Percentiles rank a stretch among this genome's conserved stretches.
Conservation (phyloP, 2,797 vertebrate genomes). For the Nannoperca obscura region DNA sequence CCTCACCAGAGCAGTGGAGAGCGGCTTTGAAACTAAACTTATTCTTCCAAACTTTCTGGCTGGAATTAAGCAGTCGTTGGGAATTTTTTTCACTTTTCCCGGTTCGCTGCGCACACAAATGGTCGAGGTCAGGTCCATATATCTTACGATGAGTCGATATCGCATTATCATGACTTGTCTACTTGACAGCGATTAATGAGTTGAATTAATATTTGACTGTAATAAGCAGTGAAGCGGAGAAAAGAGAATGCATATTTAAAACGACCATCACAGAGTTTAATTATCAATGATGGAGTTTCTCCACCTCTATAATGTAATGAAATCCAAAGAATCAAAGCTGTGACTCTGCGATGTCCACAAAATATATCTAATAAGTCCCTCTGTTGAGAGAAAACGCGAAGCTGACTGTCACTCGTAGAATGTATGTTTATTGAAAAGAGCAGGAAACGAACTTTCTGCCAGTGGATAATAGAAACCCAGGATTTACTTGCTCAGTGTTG, state of each 20-base stretch:
- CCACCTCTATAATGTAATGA: neutral
- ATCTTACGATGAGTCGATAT: no score
- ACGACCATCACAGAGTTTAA: neutral
- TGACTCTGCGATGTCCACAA: neutral
- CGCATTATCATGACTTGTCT: no score
- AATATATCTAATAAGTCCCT: neutral
- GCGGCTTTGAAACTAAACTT: no score
- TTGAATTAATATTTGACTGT: slow-evolving; percentile 5
- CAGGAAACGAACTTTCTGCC: neutral
- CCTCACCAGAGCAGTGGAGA: no score
- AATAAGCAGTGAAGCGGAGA: slow-evolving; percentile 11
- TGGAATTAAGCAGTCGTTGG: no score
- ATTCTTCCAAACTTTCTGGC: no score
- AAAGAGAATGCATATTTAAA: slow-evolving; percentile 3
- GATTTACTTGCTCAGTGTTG: neutral
- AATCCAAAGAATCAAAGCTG: neutral
- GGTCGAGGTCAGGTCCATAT: no score
- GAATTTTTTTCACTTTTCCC: no score
- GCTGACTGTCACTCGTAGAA: neutral
- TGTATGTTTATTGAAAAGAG: slow-evolving; percentile 10
- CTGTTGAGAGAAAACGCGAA: neutral
- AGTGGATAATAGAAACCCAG: neutral
- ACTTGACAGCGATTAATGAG: slow-evolving; percentile 34
- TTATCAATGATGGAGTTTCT: slow-evolving; percentile 5
- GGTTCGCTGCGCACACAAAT: no score